A percentile compares a stretch with the other conserved stretches of the same genome.
phyloP scores from a whole-genome alignment of 2,797 vertebrate species.

The Hippopotamyrus pictus region DNA sequence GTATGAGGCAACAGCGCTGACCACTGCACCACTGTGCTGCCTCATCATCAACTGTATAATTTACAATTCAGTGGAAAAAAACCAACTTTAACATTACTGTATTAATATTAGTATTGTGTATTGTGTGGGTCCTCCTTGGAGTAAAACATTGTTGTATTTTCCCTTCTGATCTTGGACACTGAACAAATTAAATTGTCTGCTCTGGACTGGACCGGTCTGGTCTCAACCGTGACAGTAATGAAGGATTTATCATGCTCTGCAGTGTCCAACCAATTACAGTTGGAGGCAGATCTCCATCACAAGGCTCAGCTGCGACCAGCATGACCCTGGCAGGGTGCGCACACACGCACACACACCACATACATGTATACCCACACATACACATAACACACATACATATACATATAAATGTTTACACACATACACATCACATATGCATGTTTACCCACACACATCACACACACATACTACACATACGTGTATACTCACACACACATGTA shows the following conservation, averaged over 20 bases:
- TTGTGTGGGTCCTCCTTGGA: neutral
- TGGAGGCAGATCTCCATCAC: constrained; percentile 66
- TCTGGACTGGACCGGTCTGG: constrained; percentile 60
- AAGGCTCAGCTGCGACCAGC: constrained; percentile 62
- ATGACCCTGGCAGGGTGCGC: constrained; percentile 49
- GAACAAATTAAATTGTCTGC: constrained; percentile 67
- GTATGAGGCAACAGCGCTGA: neutral
- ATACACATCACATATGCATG: no score
- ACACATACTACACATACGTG: no score
- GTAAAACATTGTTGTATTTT: neutral
- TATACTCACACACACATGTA: neutral
- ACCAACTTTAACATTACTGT: neutral
- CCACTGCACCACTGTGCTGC: neutral
- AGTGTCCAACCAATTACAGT: constrained; percentile 71
- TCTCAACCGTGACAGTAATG: constrained; percentile 59
- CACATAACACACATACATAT: no score
- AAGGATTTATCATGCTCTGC: constrained; percentile 77
- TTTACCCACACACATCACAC: no score
- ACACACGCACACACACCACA: no score
- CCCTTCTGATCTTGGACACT: constrained; percentile 44
- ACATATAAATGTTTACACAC: no score
- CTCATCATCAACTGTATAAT: neutral
- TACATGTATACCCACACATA: no score
- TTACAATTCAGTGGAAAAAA: neutral
- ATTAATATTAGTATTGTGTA: neutral